Evolutionary conservation across 1,140 invertebrate species (phyloP).

Genomic region (Aphis craccivora): DNA sequence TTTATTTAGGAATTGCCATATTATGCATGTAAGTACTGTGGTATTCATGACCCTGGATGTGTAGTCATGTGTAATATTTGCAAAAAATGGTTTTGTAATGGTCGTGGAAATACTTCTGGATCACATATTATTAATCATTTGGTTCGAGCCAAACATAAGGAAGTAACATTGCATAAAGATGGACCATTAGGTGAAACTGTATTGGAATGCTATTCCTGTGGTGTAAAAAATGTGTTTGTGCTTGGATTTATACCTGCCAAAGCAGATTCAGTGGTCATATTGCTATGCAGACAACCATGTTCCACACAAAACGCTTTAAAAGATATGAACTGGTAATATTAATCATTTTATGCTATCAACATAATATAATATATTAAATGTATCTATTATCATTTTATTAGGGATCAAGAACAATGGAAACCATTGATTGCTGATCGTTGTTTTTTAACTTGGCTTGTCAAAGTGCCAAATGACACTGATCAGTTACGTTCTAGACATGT

Average conservation of each 20-base stretch:
- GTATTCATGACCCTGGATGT: constrained; percentile 96
- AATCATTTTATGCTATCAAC: background rate
- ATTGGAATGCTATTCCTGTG: constrained; percentile 98
- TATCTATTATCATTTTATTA: constrained; percentile 57
- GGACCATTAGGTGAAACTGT: constrained; percentile 97
- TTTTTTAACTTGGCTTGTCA: constrained; percentile 96
- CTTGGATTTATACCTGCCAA: constrained; percentile 99
- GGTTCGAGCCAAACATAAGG: constrained; percentile 97
- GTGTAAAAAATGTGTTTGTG: constrained; percentile 96
- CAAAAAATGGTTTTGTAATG: constrained; percentile 99
- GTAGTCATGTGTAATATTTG: constrained; percentile 98
- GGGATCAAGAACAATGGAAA: constrained; percentile 99
- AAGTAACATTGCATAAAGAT: constrained; percentile 96
- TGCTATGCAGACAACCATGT: constrained; percentile 97
- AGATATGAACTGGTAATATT: constrained; percentile 92
- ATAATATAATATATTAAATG: background rate
- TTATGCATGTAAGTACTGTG: constrained; percentile 98
- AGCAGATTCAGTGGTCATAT: constrained; percentile 98
- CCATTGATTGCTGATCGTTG: constrained; percentile 95
- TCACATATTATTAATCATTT: constrained; percentile 99
- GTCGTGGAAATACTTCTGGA: constrained; percentile 94
- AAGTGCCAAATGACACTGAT: constrained; percentile 94
- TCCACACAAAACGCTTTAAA: constrained; percentile 95
- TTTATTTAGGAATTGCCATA: constrained; percentile 79
- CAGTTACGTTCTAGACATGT: constrained; percentile 94